Base-by-base conservation (phyloP, 1,140 invertebrate species). In the Lysiphlebus fabarum region DNA sequence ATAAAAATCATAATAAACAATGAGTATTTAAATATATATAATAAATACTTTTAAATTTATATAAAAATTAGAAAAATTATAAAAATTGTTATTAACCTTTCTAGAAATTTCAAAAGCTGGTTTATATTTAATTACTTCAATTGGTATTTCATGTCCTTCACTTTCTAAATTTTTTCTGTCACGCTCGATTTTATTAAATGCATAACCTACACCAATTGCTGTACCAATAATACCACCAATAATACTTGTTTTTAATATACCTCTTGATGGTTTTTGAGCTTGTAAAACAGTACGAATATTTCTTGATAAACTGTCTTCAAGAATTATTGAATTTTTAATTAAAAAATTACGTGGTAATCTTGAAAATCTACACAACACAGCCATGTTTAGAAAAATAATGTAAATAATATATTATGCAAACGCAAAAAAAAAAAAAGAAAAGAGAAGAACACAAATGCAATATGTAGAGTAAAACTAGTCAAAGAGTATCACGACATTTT, bases 201-300 rank as follows among this genome's bases (percentile, higher is more conserved):
- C 73, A 75, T 84, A 85, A 67, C 79, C 77, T 65, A 69, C 70
- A 45, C 81, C 82, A 4, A 75, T 66, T 3, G 77, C 59, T 4
- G 78, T 76, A 40, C 85, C 85, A 14, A 85, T 64, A n/a, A 72
- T 72, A 4, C 81, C 71, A 14, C 85, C 83, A 38, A 82, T 62
- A 11, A 84, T 40, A 40, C 78, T 76, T 33, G 81, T 62, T 62
- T 82, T 84, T 0, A 84, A 69, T 26, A 76, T 70, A 37, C 71
- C 64, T 62, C 54, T 67, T 11, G 67, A 42, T 8, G 44, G 66
- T 47, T 69, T 72, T 17, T 63, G 63, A 10, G 67, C 64, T 17
- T 66, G 56, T 12, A 73, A 59, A 44, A 69, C 62, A 12, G 65
- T 69, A 42, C 67, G 64, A 51, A 72, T 62, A 47, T 34, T 41